These are phyloP conservation scores for Cottus gobio DNA, from an alignment of 2,113 vertebrate genomes.

Conservation along the genomic window DNA sequence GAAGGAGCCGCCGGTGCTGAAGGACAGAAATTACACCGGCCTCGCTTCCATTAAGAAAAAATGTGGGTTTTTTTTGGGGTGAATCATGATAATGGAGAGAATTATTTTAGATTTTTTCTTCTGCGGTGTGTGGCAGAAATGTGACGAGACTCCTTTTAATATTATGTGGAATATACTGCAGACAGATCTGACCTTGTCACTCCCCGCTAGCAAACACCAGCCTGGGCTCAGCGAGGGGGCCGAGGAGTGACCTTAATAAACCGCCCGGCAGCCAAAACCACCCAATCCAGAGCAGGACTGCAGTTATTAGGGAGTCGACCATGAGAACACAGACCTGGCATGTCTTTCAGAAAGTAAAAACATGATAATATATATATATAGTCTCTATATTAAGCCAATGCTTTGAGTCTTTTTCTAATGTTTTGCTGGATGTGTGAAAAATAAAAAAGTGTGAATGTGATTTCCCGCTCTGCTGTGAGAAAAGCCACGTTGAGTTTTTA, in stretches of 20 bases:
- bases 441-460: neutral
- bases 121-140: no score
- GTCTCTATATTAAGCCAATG: neutral
- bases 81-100: neutral
- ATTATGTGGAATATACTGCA: neutral
- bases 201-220: no score
- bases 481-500: neutral
- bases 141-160: neutral
- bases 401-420: neutral
- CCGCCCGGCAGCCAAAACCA: neutral
- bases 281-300: neutral
- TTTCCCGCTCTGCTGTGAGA: neutral
- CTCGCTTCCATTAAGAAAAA: neutral
- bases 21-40: neutral
- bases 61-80: neutral
- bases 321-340: neutral
- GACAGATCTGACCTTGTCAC: neutral
- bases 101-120: no score
- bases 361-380: no score
- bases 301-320: neutral
- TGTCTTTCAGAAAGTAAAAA: neutral
- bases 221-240: neutral
- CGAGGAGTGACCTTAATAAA: neutral
- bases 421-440: neutral
- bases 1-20: neutral